Percentiles rank a stretch among this genome's conserved stretches.
These are phyloP conservation scores for Spodoptera litura DNA, from an alignment of 1,140 invertebrate genomes.

Conservation along the genomic window DNA sequence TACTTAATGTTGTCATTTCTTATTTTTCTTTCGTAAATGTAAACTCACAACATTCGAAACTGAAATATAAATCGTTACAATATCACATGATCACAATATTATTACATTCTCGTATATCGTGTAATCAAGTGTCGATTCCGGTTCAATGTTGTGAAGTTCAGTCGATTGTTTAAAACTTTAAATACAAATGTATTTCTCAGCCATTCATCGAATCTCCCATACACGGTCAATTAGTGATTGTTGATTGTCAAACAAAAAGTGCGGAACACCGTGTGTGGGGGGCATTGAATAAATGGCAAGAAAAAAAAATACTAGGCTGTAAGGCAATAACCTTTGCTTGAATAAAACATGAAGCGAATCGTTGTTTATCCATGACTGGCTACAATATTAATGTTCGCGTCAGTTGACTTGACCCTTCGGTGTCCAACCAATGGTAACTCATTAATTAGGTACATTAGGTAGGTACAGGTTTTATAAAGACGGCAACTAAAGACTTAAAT, in stretches of 20 bases:
- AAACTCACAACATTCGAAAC: too few relatives aligned
- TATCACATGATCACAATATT: background rate
- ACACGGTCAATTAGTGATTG: conserved; percentile 21
- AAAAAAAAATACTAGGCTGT: conserved; percentile 19
- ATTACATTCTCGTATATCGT: background rate
- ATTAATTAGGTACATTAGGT: background rate
- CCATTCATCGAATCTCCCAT: conserved; percentile 16
- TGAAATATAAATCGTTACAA: background rate
- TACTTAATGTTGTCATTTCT: too few relatives aligned
- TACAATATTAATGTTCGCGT: background rate
- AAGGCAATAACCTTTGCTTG: conserved; percentile 30
- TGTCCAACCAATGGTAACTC: background rate
- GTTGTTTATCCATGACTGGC: conserved; percentile 2
- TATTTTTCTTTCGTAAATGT: too few relatives aligned
- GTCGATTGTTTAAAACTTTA: background rate
- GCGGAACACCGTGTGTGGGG: background rate
- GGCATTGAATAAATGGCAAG: background rate
- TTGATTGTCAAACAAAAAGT: conserved; percentile 21
- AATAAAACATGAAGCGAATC: conserved; percentile 11
- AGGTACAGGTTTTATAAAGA: too few relatives aligned
- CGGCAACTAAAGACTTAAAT: too few relatives aligned
- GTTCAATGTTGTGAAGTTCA: background rate
- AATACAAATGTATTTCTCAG: conserved; percentile 15
- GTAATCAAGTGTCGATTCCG: conserved; percentile 19
- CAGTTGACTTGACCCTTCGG: background rate